A percentile compares a stretch with the other conserved stretches of the same genome.
Conservation (phyloP, 2,888 invertebrate genomes). For the Clivina fossor region DNA sequence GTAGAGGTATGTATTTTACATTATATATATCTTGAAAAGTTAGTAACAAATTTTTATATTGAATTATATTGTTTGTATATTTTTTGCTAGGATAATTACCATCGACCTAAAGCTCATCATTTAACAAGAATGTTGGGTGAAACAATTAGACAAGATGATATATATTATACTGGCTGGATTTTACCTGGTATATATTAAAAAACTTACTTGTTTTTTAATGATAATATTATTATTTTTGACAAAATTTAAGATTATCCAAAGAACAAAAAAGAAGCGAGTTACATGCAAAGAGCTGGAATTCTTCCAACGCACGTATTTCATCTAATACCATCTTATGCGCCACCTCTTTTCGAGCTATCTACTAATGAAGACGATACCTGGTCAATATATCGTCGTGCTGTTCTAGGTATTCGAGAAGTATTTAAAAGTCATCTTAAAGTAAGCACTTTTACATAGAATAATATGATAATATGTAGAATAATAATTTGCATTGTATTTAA, state of each 20-base stretch:
- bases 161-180: slow-evolving; percentile 35
- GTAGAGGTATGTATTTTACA: slow-evolving; percentile 1
- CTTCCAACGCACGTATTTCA: slow-evolving; percentile 59
- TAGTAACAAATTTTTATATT: no score
- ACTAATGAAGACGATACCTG: slow-evolving; percentile 49
- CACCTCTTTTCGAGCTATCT: slow-evolving; percentile 46
- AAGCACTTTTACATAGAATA: slow-evolving; percentile 6
- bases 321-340: slow-evolving; percentile 50
- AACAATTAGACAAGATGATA: slow-evolving; percentile 15
- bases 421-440: slow-evolving; percentile 50
- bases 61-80: not conserved
- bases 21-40: no score
- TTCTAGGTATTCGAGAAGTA: slow-evolving; percentile 49
- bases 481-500: slow-evolving; percentile 14
- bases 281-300: slow-evolving; percentile 53
- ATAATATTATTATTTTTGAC: not conserved
- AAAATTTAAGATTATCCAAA: slow-evolving; percentile 52
- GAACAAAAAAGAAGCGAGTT: slow-evolving; percentile 53
- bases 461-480: not conserved
- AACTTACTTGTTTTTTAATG: not conserved
- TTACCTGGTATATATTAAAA: slow-evolving; percentile 25
- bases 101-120: slow-evolving; percentile 9
- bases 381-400: slow-evolving; percentile 48
- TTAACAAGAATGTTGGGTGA: slow-evolving; percentile 8
- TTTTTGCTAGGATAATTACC: not conserved